A percentile compares a stretch with the other conserved stretches of the same genome.
Conservation (phyloP, 2,797 vertebrate species). For the Silurus lanzhouensis region DNA sequence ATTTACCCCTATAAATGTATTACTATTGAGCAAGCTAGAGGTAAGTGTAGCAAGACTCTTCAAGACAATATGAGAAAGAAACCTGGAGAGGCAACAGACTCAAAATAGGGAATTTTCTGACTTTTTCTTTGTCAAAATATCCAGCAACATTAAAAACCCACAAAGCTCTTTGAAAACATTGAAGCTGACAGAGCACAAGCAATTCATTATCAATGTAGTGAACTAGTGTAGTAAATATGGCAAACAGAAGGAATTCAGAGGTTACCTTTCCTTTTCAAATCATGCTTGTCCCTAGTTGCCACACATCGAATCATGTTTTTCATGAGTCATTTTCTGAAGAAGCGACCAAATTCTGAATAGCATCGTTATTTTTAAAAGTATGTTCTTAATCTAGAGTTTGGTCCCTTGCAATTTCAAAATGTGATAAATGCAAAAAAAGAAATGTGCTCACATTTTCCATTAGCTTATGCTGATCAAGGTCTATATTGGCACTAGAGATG, state of each 20-base stretch:
- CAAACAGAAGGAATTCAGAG: background rate
- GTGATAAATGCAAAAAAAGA: slow-evolving; percentile 62
- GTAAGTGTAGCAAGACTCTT: too few species aligned
- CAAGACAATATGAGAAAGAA: too few species aligned
- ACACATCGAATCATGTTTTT: background rate
- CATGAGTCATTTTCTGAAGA: background rate
- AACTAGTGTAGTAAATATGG: background rate
- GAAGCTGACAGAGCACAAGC: background rate
- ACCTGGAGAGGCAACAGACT: too few species aligned
- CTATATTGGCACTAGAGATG: background rate
- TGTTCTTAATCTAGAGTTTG: slow-evolving; percentile 62
- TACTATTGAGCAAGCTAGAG: too few species aligned
- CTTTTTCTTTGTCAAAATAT: too few species aligned
- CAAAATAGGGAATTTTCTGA: too few species aligned
- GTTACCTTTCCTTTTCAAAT: background rate
- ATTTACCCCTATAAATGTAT: too few species aligned
- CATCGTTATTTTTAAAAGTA: slow-evolving; percentile 30
- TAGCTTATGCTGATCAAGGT: slow-evolving; percentile 14
- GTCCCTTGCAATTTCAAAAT: slow-evolving; percentile 63
- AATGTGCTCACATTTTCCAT: slow-evolving; percentile 12
- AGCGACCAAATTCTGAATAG: background rate
- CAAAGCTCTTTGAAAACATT: background rate
- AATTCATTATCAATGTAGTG: background rate
- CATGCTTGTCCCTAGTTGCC: background rate
- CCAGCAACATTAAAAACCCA: background rate